Percentiles rank a stretch among this genome's conserved stretches.
phyloP scores from a whole-genome alignment of 2,113 vertebrate genomes.

The Megaleporinus macrocephalus region DNA sequence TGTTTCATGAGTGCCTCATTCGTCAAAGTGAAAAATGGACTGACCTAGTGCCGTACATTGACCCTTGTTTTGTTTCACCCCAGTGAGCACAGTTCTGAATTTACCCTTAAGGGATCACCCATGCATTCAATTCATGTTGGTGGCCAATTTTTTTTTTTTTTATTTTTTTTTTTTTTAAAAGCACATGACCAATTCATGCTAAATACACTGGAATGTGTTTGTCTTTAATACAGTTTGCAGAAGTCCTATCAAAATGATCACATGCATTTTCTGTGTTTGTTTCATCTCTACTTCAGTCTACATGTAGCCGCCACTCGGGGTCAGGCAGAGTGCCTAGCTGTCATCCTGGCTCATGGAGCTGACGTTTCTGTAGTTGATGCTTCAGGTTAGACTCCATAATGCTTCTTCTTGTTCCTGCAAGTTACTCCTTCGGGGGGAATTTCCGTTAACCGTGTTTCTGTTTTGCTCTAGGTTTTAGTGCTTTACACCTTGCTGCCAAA shows the following conservation, averaged over 20 bases:
- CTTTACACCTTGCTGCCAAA: constrained; percentile 93
- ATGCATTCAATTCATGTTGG: constrained; percentile 27
- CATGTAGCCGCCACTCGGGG: constrained; percentile 90
- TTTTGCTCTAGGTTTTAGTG: constrained; percentile 81
- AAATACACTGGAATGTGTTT: no score
- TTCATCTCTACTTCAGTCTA: constrained; percentile 78
- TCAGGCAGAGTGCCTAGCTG: constrained; percentile 87
- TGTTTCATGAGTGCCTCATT: not conserved
- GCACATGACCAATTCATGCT: not conserved
- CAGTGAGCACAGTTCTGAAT: constrained; percentile 17
- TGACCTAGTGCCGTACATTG: constrained; percentile 13
- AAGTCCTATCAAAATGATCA: no score
- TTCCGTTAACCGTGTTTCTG: not conserved
- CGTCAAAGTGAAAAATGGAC: not conserved
- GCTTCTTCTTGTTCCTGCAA: not conserved
- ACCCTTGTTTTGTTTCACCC: not conserved
- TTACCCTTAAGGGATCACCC: constrained; percentile 34
- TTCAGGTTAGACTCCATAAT: constrained; percentile 78
- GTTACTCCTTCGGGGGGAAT: not conserved
- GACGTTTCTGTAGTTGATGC: constrained; percentile 86
- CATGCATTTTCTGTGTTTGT: not conserved
- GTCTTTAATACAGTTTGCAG: no score
- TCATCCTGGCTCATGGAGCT: constrained; percentile 88
- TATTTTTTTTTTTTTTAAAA: not conserved
- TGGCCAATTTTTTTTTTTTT: constrained; percentile 13